Percentiles rank a stretch among this genome's conserved stretches.
Conservation (phyloP, 2,113 vertebrate genomes). For the Odocoileus hemionus region DNA sequence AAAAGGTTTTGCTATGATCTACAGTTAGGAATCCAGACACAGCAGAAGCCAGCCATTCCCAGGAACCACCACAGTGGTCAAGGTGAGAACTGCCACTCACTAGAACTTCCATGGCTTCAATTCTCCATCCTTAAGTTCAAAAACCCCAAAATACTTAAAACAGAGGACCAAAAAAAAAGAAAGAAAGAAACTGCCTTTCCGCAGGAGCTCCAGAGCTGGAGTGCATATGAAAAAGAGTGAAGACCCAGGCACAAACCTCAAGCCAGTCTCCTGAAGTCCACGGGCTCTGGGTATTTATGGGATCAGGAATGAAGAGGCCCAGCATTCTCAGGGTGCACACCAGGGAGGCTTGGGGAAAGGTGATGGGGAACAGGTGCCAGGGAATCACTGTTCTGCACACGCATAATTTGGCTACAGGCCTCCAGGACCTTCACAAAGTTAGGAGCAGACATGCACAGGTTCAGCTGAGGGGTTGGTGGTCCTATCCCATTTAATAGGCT, state of each 20-base stretch:
- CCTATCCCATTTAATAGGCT: not conserved
- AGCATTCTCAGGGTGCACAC: not conserved
- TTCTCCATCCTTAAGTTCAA: not conserved
- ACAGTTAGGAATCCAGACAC: not conserved
- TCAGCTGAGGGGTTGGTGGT: not conserved
- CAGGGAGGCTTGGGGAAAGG: not conserved
- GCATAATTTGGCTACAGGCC: not conserved
- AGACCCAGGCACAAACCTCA: not conserved
- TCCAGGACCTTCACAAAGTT: no score
- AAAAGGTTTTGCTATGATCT: not conserved
- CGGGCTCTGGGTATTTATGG: not conserved
- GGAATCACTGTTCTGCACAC: not conserved
- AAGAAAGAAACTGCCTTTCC: not conserved
- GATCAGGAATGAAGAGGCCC: not conserved
- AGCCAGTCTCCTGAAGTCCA: not conserved
- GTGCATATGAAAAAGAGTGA: not conserved
- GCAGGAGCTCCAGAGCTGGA: not conserved
- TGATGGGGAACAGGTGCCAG: rapidly evolving
- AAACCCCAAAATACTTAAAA: not conserved
- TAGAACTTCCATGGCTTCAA: not conserved
- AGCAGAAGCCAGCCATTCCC: not conserved
- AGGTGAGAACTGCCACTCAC: not conserved
- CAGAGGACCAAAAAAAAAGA: not conserved
- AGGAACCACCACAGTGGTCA: rapidly evolving
- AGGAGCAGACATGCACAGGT: not conserved